A percentile compares a stretch with the other conserved stretches of the same genome.
phyloP scores from a whole-genome alignment of 2,888 invertebrate genomes.

The Philaethria dido region DNA sequence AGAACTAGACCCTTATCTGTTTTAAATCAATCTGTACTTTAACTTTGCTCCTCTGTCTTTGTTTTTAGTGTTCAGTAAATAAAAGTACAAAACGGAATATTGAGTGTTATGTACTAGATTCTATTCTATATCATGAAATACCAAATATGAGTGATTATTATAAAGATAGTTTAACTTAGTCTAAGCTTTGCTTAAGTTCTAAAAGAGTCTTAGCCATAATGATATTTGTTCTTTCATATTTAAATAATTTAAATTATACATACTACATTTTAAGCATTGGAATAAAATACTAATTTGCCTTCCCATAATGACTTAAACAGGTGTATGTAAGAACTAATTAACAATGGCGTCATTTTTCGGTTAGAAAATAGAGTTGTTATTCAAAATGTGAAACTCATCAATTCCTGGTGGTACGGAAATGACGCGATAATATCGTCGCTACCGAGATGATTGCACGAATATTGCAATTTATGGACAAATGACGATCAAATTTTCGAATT shows the following conservation, averaged over 20 bases:
- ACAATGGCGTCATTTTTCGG: neutral
- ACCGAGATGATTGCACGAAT: slow-evolving; percentile 42
- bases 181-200: too few species aligned
- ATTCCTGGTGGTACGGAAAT: slow-evolving; percentile 41
- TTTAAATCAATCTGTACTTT: neutral
- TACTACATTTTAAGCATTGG: too few species aligned
- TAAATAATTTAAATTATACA: too few species aligned
- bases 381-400: slow-evolving; percentile 42
- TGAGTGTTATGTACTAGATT: neutral
- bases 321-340: neutral
- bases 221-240: too few species aligned
- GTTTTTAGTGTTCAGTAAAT: neutral
- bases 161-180: too few species aligned
- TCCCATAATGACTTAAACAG: too few species aligned
- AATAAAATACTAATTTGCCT: too few species aligned
- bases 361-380: slow-evolving; percentile 29
- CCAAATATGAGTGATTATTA: too few species aligned
- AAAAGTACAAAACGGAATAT: neutral
- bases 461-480: slow-evolving; percentile 42
- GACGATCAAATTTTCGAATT: slow-evolving; percentile 37
- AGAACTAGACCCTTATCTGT: neutral
- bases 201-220: too few species aligned
- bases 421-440: slow-evolving; percentile 38
- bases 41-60: neutral
- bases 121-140: neutral